Evolutionary conservation across 2,888 invertebrate genomes (phyloP).

Genomic region (Ariolimax columbianus): DNA sequence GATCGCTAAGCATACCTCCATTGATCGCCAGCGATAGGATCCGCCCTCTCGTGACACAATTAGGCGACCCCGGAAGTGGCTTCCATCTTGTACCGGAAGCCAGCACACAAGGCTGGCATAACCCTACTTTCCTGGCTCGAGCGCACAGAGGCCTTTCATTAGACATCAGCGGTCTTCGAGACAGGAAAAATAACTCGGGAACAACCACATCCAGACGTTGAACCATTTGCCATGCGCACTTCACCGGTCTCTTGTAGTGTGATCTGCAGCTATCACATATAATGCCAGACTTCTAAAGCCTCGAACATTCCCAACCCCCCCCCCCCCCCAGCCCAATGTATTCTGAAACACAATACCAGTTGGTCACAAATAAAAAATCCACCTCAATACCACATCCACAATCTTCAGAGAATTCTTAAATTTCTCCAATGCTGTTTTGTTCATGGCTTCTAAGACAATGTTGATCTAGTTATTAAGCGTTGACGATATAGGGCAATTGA

Average conservation of each 20-base stretch:
- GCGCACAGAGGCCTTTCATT: conserved; percentile 40
- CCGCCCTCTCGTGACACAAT: conserved; percentile 43
- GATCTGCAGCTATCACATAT: background rate
- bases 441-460: too few relatives aligned
- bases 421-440: too few relatives aligned
- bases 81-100: conserved; percentile 47
- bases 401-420: too few relatives aligned
- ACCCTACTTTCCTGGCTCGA: conserved; percentile 21
- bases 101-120: conserved; percentile 41
- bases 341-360: too few relatives aligned
- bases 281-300: background rate
- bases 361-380: background rate
- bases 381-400: background rate
- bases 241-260: background rate
- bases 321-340: too few relatives aligned
- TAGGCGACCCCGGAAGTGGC: conserved; percentile 48
- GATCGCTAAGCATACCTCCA: conserved; percentile 19
- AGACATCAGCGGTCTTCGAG: conserved; percentile 21
- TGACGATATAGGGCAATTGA: too few relatives aligned
- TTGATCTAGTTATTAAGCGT: too few relatives aligned
- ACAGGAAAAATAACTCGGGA: conserved; percentile 12
- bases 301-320: background rate
- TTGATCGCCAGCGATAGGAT: conserved; percentile 20
- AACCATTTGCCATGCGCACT: background rate
- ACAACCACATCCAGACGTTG: background rate